Conservation (phyloP, 35 echinoderm and acorn worm species). For the Apostichopus japonicus region DNA sequence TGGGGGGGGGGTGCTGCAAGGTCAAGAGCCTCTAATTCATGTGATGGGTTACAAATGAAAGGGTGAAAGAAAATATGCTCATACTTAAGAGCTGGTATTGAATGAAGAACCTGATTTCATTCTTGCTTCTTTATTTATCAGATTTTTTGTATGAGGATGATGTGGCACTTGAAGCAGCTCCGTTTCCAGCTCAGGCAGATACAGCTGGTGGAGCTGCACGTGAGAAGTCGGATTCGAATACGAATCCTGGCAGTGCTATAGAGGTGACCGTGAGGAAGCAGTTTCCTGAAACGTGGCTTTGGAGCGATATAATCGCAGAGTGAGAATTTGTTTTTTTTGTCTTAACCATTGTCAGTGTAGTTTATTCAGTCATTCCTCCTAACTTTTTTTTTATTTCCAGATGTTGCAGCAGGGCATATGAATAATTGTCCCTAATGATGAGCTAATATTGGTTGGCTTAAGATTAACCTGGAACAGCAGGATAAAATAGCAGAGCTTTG, state of each 20-base stretch:
- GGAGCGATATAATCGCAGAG: constrained; percentile 52
- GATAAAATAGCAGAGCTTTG: too few species aligned
- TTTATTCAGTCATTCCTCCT: too few species aligned
- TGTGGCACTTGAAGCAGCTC: not conserved
- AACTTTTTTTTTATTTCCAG: too few species aligned
- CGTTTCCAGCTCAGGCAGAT: not conserved
- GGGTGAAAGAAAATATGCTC: too few species aligned
- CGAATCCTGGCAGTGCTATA: not conserved
- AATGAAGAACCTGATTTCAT: too few species aligned
- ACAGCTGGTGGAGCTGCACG: not conserved
- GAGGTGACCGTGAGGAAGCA: constrained; percentile 27
- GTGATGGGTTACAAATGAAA: too few species aligned
- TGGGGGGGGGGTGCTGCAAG: too few species aligned
- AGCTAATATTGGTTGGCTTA: not conserved
- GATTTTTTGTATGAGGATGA: not conserved
- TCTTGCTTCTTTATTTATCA: not conserved
- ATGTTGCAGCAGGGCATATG: too few species aligned
- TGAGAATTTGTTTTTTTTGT: not conserved
- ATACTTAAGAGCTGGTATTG: too few species aligned
- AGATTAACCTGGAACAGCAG: not conserved
- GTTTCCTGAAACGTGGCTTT: constrained; percentile 68
- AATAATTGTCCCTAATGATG: too few species aligned
- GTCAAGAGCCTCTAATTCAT: too few species aligned
- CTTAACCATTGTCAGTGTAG: too few species aligned
- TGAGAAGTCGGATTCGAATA: not conserved